Conservation (phyloP, 1,140 invertebrate genomes). For the Drosophila miranda region DNA sequence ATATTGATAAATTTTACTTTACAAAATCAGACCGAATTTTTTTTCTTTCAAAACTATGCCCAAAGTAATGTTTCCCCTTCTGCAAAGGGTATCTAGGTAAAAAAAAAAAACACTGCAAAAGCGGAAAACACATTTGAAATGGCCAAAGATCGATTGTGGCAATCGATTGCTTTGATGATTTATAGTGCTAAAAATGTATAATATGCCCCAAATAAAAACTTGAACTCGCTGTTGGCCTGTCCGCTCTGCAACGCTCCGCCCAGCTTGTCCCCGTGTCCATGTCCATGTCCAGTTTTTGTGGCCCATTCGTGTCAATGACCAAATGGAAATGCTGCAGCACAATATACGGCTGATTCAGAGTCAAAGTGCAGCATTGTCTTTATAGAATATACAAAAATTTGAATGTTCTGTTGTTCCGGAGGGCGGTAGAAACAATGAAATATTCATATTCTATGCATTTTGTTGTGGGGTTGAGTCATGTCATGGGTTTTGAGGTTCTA, state of each 20-base stretch:
- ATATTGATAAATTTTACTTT: too few species aligned
- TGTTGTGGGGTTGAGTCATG: constrained; percentile 39
- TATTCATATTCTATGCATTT: constrained; percentile 27
- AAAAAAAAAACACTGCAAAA: not conserved
- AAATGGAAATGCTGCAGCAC: constrained; percentile 30
- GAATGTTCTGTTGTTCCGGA: constrained; percentile 35
- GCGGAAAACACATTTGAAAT: constrained; percentile 30
- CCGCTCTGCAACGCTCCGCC: not conserved
- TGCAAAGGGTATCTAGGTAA: too few species aligned
- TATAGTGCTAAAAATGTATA: constrained; percentile 62
- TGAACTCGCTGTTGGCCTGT: constrained; percentile 30
- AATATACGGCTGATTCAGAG: constrained; percentile 24
- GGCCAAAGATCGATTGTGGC: constrained; percentile 62
- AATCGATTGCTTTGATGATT: constrained; percentile 73
- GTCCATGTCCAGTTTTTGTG: constrained; percentile 45
- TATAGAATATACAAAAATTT: constrained; percentile 54
- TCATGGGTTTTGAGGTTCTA: constrained; percentile 6
- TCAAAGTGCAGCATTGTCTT: constrained; percentile 58
- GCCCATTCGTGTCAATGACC: constrained; percentile 69
- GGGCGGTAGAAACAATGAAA: constrained; percentile 12
- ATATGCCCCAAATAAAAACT: constrained; percentile 39
- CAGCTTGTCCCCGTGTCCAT: too few species aligned
- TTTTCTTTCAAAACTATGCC: not conserved
- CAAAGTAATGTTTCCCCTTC: not conserved
- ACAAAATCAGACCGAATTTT: not conserved